Evolutionary conservation across 2,797 vertebrate genomes (phyloP).

Genomic region (Carapus acus): DNA sequence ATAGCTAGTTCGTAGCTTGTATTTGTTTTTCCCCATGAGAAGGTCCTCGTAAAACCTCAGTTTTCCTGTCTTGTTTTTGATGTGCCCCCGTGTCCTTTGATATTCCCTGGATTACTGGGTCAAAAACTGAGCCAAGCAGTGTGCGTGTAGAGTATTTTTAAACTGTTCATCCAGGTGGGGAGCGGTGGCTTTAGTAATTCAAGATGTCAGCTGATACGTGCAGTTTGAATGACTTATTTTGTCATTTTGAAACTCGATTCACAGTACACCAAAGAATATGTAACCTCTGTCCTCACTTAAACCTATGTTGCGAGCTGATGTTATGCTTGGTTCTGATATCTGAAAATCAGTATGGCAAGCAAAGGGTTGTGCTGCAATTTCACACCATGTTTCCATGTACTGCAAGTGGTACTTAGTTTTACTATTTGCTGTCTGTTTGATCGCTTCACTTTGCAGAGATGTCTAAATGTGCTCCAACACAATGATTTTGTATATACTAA

Average conservation of each 20-base stretch:
- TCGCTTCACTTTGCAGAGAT: no score
- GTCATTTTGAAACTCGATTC: constrained; percentile 56
- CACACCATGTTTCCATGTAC: constrained; percentile 44
- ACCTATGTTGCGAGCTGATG: constrained; percentile 4
- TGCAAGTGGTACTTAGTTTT: no score
- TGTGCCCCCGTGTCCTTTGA: no score
- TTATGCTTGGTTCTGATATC: constrained; percentile 35
- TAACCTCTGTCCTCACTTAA: neutral
- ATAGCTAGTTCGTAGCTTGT: constrained; percentile 8
- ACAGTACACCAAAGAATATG: constrained; percentile 17
- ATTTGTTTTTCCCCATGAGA: no score
- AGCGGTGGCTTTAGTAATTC: constrained; percentile 58
- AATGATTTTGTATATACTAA: no score
- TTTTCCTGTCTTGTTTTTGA: no score
- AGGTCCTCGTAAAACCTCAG: no score
- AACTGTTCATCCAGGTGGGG: constrained; percentile 62
- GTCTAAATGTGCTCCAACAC: no score
- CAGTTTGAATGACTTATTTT: constrained; percentile 55
- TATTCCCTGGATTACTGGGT: no score
- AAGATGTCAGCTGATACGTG: constrained; percentile 66
- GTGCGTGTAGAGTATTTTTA: constrained; percentile 7
- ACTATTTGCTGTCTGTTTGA: no score
- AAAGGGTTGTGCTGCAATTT: constrained; percentile 62
- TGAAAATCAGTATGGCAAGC: constrained; percentile 50
- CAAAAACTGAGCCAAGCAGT: no score